Evolutionary conservation across 2,888 invertebrate species (phyloP), one percentile per base, ranked within the genome.

Genomic region (Prenolepis imparis): DNA sequence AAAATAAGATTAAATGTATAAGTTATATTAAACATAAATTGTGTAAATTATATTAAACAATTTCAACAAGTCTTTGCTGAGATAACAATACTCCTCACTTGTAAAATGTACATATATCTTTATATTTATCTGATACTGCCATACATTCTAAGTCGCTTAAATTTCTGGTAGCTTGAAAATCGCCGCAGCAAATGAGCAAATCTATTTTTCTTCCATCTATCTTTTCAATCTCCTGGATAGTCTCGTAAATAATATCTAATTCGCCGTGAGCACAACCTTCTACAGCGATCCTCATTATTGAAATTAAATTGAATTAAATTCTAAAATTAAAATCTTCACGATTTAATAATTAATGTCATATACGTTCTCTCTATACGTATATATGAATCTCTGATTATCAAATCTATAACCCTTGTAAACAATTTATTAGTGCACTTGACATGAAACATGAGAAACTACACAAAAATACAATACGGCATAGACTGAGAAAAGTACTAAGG

Each of bases 251-350:
- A 93, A 96, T 97, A 92, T 99, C 99, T 86, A 99, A 95, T 94
- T 99, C 99, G 2, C 99, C 99, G 95, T 99, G 99, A 91, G 99
- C 98, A 95, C 99, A 99, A 78, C 99, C 99, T 96, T 99, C 99
- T 0, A 99, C 96, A 0, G 99, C 99, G 83, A 99, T 97, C 95
- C 97, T 98, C 98, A 99, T 98, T 92, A 92, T 95, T 55, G 11
- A 12, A 77, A 59, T 8, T 36, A 57, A n/a, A 52, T 15, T n/a
- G n/a, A 48, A 48, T 48, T 44, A 41, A 48, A n/a, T 18, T 48
- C n/a, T 55, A 41, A 28, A 4, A 8, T 41, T 0, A 67, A 12
- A 39, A 77, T 66, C 1, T 66, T 0, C 41, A 24, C 15, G 1
- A 64, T 36, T 18, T n/a, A 8, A 3, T 0, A 8, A 12, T 6